A percentile compares a stretch with the other conserved stretches of the same genome.
Evolutionary conservation across 2,113 vertebrate genomes (phyloP).

Genomic region (Calypte anna): DNA sequence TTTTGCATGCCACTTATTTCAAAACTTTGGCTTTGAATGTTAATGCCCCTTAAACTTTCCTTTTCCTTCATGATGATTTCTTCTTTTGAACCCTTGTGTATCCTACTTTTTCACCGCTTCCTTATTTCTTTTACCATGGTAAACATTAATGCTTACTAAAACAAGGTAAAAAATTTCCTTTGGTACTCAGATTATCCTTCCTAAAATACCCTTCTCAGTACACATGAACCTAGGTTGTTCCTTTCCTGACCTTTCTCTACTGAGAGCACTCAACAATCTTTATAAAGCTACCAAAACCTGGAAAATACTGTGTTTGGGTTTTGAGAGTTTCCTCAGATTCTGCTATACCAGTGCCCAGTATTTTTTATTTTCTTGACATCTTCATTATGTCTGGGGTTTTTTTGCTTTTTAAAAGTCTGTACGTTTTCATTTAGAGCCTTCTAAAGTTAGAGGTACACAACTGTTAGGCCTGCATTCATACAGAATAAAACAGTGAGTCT

Average conservation of each 20-base stretch:
- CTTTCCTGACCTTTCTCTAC: neutral
- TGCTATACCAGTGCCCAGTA: accelerated
- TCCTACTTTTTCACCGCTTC: neutral
- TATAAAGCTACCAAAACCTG: neutral
- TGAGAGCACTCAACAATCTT: neutral
- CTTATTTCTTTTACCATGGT: neutral
- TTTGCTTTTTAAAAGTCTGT: neutral
- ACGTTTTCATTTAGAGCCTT: neutral
- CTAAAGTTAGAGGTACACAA: neutral
- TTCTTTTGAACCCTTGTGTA: neutral
- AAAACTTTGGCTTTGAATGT: neutral
- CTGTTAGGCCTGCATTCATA: too few species aligned
- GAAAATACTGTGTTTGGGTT: neutral
- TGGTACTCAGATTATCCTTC: neutral
- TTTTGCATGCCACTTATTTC: neutral
- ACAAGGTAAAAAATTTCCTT: neutral
- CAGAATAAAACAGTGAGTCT: accelerated
- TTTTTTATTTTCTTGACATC: neutral
- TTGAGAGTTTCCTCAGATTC: neutral
- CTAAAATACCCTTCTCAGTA: neutral
- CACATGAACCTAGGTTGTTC: neutral
- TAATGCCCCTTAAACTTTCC: neutral
- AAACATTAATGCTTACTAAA: neutral
- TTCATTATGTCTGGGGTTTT: neutral
- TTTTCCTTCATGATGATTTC: neutral